phyloP scores from a whole-genome alignment of 2,797 vertebrate genomes.

The Periophthalmus magnuspinnatus region DNA sequence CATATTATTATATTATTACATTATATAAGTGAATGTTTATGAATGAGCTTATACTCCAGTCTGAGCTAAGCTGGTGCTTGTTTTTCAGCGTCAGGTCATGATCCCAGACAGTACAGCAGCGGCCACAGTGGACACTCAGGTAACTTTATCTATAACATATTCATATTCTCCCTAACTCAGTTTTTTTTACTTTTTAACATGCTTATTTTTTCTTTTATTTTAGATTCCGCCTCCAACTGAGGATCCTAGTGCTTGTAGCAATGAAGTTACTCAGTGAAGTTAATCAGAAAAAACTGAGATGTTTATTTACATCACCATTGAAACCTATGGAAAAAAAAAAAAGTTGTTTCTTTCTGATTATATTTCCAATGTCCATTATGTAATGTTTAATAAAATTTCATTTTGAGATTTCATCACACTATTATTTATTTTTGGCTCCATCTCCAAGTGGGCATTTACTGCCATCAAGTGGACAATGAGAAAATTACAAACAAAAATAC shows the following conservation, averaged over 20 bases:
- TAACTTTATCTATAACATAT: slow-evolving; percentile 19
- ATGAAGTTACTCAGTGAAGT: slow-evolving; percentile 9
- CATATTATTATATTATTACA: too few relatives aligned
- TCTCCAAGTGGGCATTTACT: slow-evolving; percentile 27
- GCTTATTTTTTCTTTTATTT: background rate
- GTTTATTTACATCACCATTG: background rate
- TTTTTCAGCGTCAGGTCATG: slow-evolving; percentile 56
- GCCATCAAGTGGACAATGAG: slow-evolving; percentile 44
- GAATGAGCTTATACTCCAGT: background rate
- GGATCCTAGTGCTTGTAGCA: slow-evolving; percentile 34
- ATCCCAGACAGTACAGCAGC: slow-evolving; percentile 25
- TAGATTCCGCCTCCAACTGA: slow-evolving; percentile 60
- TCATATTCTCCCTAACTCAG: background rate
- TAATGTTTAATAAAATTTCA: slow-evolving; percentile 17
- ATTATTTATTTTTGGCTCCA: background rate
- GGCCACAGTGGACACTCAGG: slow-evolving; percentile 59
- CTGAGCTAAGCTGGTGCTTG: slow-evolving; percentile 15
- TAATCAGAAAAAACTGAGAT: slow-evolving; percentile 23
- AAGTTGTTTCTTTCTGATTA: background rate
- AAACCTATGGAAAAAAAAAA: background rate
- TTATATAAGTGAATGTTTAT: background rate
- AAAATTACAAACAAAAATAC: background rate
- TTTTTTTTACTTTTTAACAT: background rate
- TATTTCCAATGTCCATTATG: slow-evolving; percentile 7
- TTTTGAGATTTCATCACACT: background rate